A percentile compares a stretch with the other conserved stretches of the same genome.
These are phyloP conservation scores for Axis porcinus DNA, from an alignment of 2,113 vertebrate genomes.

Conservation along the genomic window DNA sequence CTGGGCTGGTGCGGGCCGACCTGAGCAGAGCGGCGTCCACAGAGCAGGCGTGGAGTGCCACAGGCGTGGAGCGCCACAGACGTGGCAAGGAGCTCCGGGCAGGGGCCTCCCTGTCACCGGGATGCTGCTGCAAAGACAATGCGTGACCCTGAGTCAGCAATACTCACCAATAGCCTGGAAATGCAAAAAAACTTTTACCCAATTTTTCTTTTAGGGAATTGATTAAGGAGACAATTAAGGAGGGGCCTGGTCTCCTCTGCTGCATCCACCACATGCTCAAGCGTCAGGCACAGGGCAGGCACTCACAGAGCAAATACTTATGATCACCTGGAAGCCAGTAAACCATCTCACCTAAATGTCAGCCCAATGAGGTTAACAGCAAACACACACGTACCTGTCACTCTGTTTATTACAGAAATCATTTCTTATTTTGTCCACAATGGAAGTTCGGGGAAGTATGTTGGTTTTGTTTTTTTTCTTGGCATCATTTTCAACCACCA, in stretches of 20 bases:
- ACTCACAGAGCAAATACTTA: not conserved
- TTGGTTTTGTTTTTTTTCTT: constrained; percentile 99
- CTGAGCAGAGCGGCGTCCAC: rapidly evolving
- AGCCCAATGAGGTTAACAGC: not conserved
- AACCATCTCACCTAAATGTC: rapidly evolving
- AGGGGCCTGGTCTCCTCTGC: not conserved
- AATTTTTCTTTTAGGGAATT: not conserved
- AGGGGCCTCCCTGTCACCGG: not conserved
- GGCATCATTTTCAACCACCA: constrained; percentile 94
- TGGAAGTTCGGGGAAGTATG: constrained; percentile 96
- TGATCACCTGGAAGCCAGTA: rapidly evolving
- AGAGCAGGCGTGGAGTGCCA: no score
- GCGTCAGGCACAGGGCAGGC: not conserved
- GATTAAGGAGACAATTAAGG: not conserved
- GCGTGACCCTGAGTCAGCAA: not conserved
- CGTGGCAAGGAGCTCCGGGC: rapidly evolving
- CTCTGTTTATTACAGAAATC: constrained; percentile 99
- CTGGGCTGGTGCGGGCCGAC: rapidly evolving
- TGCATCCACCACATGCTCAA: not conserved
- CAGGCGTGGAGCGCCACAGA: no score
- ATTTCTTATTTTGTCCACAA: constrained; percentile 98
- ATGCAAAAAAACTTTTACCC: not conserved
- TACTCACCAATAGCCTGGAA: not conserved
- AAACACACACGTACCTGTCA: constrained; percentile 86
- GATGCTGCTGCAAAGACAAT: rapidly evolving